Evolutionary conservation across 2,113 vertebrate genomes (phyloP).

Genomic region (Tachysurus fulvidraco): DNA sequence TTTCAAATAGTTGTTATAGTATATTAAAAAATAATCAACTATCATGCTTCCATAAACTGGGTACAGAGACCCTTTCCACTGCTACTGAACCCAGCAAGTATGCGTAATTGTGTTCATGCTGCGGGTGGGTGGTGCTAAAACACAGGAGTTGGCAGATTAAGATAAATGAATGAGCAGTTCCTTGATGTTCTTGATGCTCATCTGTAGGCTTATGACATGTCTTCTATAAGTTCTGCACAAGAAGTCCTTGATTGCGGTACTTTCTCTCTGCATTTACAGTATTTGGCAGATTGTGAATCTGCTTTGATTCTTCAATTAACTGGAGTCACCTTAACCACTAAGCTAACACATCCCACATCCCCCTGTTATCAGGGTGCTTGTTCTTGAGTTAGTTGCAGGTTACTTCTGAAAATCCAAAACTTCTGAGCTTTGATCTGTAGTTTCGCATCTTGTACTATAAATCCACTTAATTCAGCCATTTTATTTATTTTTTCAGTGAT

Average conservation of each 20-base stretch:
- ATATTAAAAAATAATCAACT: no score
- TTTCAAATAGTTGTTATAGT: no score
- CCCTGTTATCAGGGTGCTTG: not conserved
- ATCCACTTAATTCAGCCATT: constrained; percentile 36
- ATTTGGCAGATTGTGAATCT: not conserved
- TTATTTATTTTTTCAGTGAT: no score
- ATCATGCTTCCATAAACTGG: no score
- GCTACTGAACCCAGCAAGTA: no score
- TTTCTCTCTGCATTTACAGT: constrained; percentile 33
- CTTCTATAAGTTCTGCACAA: constrained; percentile 46
- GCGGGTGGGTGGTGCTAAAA: no score
- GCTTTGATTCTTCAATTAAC: not conserved
- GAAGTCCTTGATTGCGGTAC: constrained; percentile 37
- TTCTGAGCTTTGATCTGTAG: constrained; percentile 41
- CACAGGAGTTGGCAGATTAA: no score
- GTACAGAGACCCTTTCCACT: no score
- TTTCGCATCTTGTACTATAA: constrained; percentile 47
- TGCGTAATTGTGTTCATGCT: no score
- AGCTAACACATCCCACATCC: constrained; percentile 10
- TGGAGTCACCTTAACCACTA: not conserved
- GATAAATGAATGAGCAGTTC: not conserved
- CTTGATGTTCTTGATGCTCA: constrained; percentile 46
- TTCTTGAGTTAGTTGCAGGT: constrained; percentile 38
- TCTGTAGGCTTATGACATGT: constrained; percentile 37
- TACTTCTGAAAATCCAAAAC: constrained; percentile 44